Evolutionary conservation across 2,888 invertebrate species (phyloP), one percentile per base, ranked within the genome.

Genomic region (Dicranocentrus wangi): DNA sequence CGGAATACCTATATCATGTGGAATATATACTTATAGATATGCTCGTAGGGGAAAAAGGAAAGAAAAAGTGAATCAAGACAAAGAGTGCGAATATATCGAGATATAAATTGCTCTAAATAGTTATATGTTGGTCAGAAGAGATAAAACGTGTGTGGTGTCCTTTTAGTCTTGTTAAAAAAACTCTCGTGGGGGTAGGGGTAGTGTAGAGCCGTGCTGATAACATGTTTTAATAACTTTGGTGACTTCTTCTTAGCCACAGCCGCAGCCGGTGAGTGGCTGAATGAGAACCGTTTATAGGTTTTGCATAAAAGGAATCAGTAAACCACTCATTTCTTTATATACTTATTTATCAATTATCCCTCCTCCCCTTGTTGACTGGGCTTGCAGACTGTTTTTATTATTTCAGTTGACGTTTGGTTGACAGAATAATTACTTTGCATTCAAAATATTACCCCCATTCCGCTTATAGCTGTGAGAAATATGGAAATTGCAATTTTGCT

Each of bases 41-140:
- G n/a, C n/a, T n/a, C n/a, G n/a, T 5, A 66, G 25, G n/a, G 17
- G 39, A 71, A 17, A 61, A 71, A 71, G 60, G 70, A 70, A 70
- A 70, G 60, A 71, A 23, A n/a, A 47, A 47, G 47, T 47, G 25
- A 5, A 43, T 13, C 13, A 43, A 27, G 21, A 27, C 19, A 27
- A 51, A 19, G 53, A 70, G 55, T 47, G 69, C 53, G 28, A 55
- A 23, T 58, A 5, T 70, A 32, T 47, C n/a, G 15, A 10, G 47
- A n/a, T 47, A 47, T 39, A 47, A 47, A 47, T 32, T n/a, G 47
- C n/a, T 23, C 53, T 63, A n/a, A n/a, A 63, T 53, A 72, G 42
- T n/a, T 53, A 53, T 53, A 73, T 73, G 63, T 63, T 73, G 73
- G 73, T 53, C 73, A 73, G 65, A 47, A 32, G 73, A 73, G 51